These are phyloP conservation scores for Phrynocephalus vlangalii DNA, from an alignment of 2,797 vertebrate species.

Conservation along the genomic window DNA sequence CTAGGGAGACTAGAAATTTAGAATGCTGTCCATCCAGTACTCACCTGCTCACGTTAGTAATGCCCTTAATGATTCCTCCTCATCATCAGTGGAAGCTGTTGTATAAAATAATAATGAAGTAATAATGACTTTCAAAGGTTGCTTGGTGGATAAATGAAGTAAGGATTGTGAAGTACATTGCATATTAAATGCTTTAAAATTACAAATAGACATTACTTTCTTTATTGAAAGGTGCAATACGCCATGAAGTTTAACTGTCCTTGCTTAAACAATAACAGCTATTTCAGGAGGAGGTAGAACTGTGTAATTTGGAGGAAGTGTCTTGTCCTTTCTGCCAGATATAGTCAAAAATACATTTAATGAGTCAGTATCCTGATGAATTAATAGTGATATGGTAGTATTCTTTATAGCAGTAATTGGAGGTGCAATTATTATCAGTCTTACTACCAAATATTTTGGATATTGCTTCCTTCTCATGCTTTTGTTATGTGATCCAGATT, in stretches of 20 bases:
- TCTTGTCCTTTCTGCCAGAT: neutral
- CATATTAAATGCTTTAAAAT: constrained; percentile 8
- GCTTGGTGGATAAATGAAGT: constrained; percentile 3
- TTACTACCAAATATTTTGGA: neutral
- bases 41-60: neutral
- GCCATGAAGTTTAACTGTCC: neutral
- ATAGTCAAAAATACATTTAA: neutral
- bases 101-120: constrained; percentile 20
- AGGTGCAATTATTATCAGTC: neutral
- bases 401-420: neutral
- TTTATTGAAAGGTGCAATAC: neutral
- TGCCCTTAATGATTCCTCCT: neutral
- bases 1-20: neutral
- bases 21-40: neutral
- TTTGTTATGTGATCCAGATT: neutral
- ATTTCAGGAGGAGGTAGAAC: neutral
- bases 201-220: constrained; percentile 7
- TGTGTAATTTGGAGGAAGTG: neutral
- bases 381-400: neutral
- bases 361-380: neutral
- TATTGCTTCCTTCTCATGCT: neutral
- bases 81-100: neutral
- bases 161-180: constrained; percentile 1
- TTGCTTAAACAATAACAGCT: neutral
- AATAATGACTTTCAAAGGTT: constrained; percentile 21